Conservation (phyloP, 1,140 invertebrate genomes). For the Neuroterus valhalla region DNA sequence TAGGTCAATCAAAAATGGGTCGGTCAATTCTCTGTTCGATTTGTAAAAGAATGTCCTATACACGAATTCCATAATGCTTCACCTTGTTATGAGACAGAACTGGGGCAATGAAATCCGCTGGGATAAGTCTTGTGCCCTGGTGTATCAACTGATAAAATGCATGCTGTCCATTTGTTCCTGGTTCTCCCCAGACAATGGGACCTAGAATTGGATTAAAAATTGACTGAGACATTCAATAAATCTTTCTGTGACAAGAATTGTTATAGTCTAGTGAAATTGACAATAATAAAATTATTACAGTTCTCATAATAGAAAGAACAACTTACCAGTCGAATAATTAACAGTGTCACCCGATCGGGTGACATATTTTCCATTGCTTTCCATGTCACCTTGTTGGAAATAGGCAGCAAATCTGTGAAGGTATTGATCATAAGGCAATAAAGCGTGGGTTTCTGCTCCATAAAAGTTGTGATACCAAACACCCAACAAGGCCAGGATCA, state of each 20-base stretch:
- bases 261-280: slow-evolving; percentile 24
- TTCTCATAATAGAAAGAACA: slow-evolving; percentile 22
- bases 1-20: no score
- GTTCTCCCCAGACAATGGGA: slow-evolving; percentile 90
- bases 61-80: background rate
- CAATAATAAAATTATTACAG: no score
- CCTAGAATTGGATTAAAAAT: slow-evolving; percentile 59
- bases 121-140: slow-evolving; percentile 92
- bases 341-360: slow-evolving; percentile 86
- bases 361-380: slow-evolving; percentile 98
- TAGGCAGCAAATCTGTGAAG: slow-evolving; percentile 99
- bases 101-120: slow-evolving; percentile 97
- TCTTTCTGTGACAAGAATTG: slow-evolving; percentile 25
- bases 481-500: slow-evolving; percentile 95
- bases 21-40: no score
- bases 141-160: slow-evolving; percentile 98
- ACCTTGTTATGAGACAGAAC: slow-evolving; percentile 96
- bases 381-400: slow-evolving; percentile 99
- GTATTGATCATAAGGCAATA: slow-evolving; percentile 99
- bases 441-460: slow-evolving; percentile 95
- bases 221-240: no score
- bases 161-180: slow-evolving; percentile 99
- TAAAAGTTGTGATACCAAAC: slow-evolving; percentile 98
- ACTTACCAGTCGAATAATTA: slow-evolving; percentile 86
- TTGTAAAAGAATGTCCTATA: no score